Conservation (phyloP, 1,140 invertebrate genomes). For the Uloborus diversus region DNA sequence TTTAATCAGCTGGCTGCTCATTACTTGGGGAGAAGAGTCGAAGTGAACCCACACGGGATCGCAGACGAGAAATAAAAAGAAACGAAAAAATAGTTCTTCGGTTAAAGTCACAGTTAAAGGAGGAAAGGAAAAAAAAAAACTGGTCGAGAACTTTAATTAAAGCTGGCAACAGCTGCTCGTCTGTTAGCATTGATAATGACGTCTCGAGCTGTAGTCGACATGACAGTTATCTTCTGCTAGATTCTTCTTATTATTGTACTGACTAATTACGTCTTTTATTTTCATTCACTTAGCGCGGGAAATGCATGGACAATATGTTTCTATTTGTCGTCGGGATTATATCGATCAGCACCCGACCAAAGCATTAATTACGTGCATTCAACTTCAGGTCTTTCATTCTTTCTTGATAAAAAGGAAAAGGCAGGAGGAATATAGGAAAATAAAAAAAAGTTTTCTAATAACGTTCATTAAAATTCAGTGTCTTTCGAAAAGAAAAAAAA, state of each 20-base stretch:
- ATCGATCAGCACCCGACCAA: background rate
- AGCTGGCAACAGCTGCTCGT: conserved; percentile 37
- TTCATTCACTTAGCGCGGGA: background rate
- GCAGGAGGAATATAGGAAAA: too few relatives aligned
- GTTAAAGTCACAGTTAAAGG: conserved; percentile 3
- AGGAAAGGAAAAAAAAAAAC: background rate
- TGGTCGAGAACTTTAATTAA: conserved; percentile 44
- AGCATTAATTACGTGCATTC: conserved; percentile 6
- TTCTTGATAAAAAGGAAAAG: too few relatives aligned
- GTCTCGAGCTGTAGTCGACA: conserved; percentile 1
- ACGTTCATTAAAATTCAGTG: too few relatives aligned
- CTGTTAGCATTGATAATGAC: conserved; percentile 49
- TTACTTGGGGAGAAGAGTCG: background rate
- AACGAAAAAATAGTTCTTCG: background rate
- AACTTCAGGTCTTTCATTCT: background rate
- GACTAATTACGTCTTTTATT: conserved; percentile 38
- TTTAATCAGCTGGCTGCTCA: conserved; percentile 30
- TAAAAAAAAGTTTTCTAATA: too few relatives aligned
- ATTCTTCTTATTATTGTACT: conserved; percentile 11
- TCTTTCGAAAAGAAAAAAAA: too few relatives aligned
- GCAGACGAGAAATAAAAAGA: background rate
- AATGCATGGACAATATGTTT: background rate
- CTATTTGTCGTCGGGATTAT: background rate
- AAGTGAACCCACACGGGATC: background rate
- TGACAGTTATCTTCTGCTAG: conserved; percentile 37